Evolutionary conservation across 2,113 vertebrate species (phyloP), one percentile per base, ranked within the genome.

Genomic region (Cygnus atratus): DNA sequence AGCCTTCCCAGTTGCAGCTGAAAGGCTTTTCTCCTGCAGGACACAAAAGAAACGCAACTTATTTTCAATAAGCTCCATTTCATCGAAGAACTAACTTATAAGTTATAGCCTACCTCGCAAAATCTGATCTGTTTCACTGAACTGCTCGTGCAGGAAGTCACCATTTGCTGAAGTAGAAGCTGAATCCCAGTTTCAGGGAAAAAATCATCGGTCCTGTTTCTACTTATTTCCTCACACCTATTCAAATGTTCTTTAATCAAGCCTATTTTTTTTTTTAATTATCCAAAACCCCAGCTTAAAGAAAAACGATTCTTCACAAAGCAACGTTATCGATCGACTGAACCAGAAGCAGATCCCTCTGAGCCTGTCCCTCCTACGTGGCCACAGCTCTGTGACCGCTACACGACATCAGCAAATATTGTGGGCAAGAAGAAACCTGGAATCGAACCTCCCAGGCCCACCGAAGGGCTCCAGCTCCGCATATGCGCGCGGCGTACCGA

Each of bases 1-100:
- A 99, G 88, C 99, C 99, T 0, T 99, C 99, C 99, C 99, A 99
- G 97, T 96, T 99, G 81, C 99, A 99, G 97, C 97, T 98, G 98
- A 99, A 99, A 5, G 99, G 99, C 92, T 99, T 99, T 92, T 99
- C 99, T 80, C 99, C 99, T 99, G 95, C 29, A 84, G 77, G 66
- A n/a, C 37, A 24, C 7, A 57, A 80, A 37, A 61, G 54, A 52
- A 74, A 78, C 22, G 1, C 4, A 6, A n/a, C 26, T 90, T 70
- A 58, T 43, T 75, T 86, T 7, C 39, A 31, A 72, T 57, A 89
- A 90, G 46, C 17, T n/a, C 35, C 31, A 35, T 52, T 86, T 87
- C 33, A 5, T 87, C 33, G 5, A 84, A 79, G 16, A n/a, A 24
- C 9, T 28, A 74, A 46, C n/a, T 83, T 54, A 20, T 31, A 80